phyloP scores from a whole-genome alignment of 2,797 vertebrate genomes.

The Vireo griseus region DNA sequence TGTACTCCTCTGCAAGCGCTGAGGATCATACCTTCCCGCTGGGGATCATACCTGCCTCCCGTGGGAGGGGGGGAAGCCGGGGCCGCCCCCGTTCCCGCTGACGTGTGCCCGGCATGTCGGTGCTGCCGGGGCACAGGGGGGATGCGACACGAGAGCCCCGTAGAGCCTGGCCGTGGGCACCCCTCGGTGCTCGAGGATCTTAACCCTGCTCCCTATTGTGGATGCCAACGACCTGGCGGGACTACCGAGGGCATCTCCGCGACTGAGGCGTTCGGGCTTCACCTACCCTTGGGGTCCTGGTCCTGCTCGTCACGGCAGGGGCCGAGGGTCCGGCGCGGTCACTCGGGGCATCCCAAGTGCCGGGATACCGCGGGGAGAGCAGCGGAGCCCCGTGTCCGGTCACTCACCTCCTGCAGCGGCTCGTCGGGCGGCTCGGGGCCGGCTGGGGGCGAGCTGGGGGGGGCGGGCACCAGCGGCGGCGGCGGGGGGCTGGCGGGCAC shows the following conservation, averaged over 20 bases:
- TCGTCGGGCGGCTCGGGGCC: background rate
- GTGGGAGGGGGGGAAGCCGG: background rate
- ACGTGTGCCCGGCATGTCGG: background rate
- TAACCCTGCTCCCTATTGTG: background rate
- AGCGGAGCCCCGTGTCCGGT: background rate
- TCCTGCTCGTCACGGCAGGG: background rate
- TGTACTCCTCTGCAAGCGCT: background rate
- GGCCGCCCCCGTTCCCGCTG: background rate
- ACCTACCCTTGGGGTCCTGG: background rate
- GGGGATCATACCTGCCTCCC: background rate
- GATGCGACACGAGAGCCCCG: background rate
- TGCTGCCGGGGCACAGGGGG: background rate
- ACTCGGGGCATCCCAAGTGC: background rate
- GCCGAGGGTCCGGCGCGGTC: background rate
- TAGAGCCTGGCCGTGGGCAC: background rate
- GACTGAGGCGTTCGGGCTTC: background rate
- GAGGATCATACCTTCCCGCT: too few species aligned
- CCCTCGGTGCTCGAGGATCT: background rate
- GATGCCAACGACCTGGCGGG: background rate
- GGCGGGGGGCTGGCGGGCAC: conserved; percentile 77
- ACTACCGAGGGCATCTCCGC: background rate
- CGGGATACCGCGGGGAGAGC: background rate
- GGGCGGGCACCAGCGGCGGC: conserved; percentile 8
- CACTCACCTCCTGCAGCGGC: conserved; percentile 40
- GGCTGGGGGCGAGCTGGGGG: conserved; percentile 62